Percentiles rank a stretch among this genome's conserved stretches.
Evolutionary conservation across 37 sponge, comb jelly and placozoan species (phyloP).

Genomic region (Hexactinellida sp.): DNA sequence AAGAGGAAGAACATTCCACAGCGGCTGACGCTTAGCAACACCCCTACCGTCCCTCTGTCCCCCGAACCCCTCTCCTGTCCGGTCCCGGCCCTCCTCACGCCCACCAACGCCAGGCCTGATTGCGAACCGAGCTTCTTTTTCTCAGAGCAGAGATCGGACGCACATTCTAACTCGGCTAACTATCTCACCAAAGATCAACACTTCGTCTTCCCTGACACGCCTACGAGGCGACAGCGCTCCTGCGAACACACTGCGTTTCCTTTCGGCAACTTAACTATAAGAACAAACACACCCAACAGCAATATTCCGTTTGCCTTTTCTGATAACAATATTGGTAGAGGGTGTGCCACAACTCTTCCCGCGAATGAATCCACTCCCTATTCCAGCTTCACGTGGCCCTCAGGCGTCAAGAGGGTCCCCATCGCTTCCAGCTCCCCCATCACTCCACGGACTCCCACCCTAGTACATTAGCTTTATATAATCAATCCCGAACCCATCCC

Average conservation of each 20-base stretch:
- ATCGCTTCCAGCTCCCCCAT: not conserved
- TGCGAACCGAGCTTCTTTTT: not conserved
- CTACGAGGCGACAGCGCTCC: not conserved
- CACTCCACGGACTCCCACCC: not conserved
- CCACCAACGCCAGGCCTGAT: not conserved
- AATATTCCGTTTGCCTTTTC: not conserved
- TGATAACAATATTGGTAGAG: not conserved
- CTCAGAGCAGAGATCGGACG: not conserved
- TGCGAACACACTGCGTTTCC: not conserved
- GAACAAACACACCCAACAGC: not conserved
- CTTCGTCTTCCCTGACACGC: not conserved
- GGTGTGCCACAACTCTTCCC: not conserved
- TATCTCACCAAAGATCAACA: not conserved
- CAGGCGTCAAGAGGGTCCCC: not conserved
- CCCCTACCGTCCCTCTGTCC: not conserved
- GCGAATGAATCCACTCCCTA: not conserved
- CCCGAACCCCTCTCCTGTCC: not conserved
- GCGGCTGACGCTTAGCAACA: not conserved
- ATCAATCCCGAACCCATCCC: not conserved
- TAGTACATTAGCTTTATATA: not conserved
- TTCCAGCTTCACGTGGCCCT: conserved; percentile 2
- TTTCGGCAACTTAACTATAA: not conserved
- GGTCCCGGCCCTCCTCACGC: not conserved
- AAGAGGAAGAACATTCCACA: not conserved
- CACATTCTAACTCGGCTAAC: not conserved